Conservation (phyloP, 2,888 invertebrate species). For the Urechis unicinctus region DNA sequence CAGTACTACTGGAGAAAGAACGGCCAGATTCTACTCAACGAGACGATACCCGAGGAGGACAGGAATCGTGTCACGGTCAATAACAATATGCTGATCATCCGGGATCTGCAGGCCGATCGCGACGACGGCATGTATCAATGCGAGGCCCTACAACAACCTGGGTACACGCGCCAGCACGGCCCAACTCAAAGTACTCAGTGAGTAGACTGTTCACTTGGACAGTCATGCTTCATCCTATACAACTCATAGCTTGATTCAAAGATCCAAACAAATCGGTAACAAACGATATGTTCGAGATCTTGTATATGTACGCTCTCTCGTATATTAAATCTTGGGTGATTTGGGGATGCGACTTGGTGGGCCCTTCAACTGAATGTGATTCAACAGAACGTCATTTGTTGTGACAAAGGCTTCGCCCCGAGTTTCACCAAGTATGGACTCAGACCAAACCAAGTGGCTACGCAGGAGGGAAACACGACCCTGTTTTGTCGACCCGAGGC, state of each 20-base stretch:
- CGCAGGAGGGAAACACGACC: slow-evolving; percentile 85
- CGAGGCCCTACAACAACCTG: slow-evolving; percentile 77
- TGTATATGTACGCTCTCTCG: too few species aligned
- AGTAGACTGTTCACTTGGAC: too few species aligned
- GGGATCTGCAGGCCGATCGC: slow-evolving; percentile 33
- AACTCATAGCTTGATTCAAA: too few species aligned
- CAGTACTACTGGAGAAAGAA: slow-evolving; percentile 18
- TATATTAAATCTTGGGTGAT: too few species aligned
- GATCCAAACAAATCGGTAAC: too few species aligned
- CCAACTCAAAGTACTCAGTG: slow-evolving; percentile 78
- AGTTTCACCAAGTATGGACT: slow-evolving; percentile 84
- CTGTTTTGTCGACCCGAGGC: slow-evolving; percentile 86
- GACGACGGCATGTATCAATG: slow-evolving; percentile 96
- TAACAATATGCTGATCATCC: slow-evolving; percentile 28
- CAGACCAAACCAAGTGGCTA: slow-evolving; percentile 81
- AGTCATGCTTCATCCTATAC: too few species aligned
- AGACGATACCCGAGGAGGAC: slow-evolving; percentile 10
- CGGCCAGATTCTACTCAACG: slow-evolving; percentile 6
- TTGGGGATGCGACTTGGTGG: too few species aligned
- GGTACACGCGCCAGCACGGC: slow-evolving; percentile 81
- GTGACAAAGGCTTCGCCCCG: slow-evolving; percentile 59
- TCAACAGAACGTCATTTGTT: neutral
- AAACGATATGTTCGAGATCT: too few species aligned
- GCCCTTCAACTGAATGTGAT: too few species aligned
- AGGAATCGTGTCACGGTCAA: slow-evolving; percentile 5